Evolutionary conservation across 2,113 vertebrate species (phyloP).

Genomic region (Cardinalis cardinalis): DNA sequence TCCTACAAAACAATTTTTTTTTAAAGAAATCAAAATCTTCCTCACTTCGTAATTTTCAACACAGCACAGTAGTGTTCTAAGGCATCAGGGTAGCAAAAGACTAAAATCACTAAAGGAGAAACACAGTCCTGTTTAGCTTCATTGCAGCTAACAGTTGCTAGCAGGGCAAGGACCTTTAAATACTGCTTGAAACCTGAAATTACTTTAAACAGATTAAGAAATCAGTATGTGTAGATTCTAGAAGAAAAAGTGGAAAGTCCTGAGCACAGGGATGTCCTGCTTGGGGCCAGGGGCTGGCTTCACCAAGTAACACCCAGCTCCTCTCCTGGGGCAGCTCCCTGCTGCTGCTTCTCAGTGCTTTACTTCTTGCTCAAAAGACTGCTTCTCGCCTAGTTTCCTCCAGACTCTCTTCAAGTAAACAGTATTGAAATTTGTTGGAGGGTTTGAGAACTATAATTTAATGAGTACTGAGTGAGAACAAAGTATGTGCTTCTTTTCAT

Average conservation of each 20-base stretch:
- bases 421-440: not conserved
- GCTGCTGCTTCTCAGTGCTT: not conserved
- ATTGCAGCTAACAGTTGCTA: not conserved
- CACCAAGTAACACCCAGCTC: not conserved
- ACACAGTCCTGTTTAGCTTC: not conserved
- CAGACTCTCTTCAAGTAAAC: not conserved
- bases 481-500: not conserved
- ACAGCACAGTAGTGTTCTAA: not conserved
- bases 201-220: not conserved
- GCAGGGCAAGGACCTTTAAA: not conserved
- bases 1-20: not conserved
- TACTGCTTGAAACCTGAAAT: not conserved
- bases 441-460: not conserved
- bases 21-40: not conserved
- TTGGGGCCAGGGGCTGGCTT: not conserved
- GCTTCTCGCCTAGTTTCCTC: not conserved
- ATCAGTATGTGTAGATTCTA: not conserved
- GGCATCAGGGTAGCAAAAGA: not conserved
- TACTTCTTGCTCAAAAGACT: not conserved
- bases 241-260: not conserved
- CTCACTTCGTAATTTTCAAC: not conserved
- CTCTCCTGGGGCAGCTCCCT: not conserved
- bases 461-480: not conserved
- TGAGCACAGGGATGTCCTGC: not conserved
- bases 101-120: not conserved